Conservation (phyloP, 53 echinoderm and acorn worm species). For the Temnopleurus reevesii region DNA sequence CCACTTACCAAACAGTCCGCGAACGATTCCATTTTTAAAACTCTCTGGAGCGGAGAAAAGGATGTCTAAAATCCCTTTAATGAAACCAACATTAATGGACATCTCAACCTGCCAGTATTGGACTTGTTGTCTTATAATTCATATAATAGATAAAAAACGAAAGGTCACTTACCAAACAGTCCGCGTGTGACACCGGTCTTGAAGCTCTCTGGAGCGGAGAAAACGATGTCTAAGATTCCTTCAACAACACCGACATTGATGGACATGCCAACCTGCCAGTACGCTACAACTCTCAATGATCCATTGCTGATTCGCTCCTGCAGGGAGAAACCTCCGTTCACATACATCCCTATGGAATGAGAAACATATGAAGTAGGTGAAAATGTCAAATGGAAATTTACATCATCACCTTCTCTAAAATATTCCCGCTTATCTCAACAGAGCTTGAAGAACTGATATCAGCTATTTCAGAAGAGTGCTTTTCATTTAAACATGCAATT, state of each 20-base stretch:
- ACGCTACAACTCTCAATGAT: conserved; percentile 64
- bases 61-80: conserved; percentile 68
- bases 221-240: conserved; percentile 73
- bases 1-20: conserved; percentile 80
- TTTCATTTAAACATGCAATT: too few species aligned
- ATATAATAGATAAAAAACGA: too few species aligned
- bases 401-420: too few species aligned
- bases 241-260: conserved; percentile 71
- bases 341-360: conserved; percentile 56
- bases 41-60: conserved; percentile 77
- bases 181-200: conserved; percentile 74
- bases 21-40: conserved; percentile 68
- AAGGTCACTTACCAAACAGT: conserved; percentile 76
- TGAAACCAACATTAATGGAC: conserved; percentile 75
- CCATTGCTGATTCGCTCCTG: conserved; percentile 26
- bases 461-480: too few species aligned
- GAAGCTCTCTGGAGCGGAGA: conserved; percentile 78
- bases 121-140: too few species aligned
- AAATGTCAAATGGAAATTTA: too few species aligned
- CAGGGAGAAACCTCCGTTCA: conserved; percentile 48
- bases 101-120: conserved; percentile 73
- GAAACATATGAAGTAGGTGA: too few species aligned
- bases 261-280: conserved; percentile 73
- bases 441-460: too few species aligned
- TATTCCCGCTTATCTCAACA: too few species aligned